Conservation (phyloP, 2,113 vertebrate species). For the Gallinago undulata region DNA sequence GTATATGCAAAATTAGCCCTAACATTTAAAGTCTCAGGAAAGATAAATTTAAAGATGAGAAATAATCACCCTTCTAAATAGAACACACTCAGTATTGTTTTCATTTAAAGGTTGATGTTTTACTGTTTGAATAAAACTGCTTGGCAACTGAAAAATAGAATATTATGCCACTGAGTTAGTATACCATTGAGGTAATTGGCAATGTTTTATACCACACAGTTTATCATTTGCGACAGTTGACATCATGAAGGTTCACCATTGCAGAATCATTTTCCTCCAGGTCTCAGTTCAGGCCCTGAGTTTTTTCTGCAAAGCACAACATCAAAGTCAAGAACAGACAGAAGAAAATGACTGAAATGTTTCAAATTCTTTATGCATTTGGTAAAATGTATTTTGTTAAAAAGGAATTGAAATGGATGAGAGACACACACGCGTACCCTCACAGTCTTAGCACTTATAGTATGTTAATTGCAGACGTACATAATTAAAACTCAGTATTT, state of each 20-base stretch:
- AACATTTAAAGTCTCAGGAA: not conserved
- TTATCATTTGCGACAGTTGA: not conserved
- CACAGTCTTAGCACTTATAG: not conserved
- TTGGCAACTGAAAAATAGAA: not conserved
- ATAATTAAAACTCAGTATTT: not conserved
- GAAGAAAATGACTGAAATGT: not conserved
- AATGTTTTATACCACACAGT: not conserved
- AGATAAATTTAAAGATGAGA: not conserved
- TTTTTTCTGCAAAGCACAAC: not conserved
- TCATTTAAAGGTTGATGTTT: not conserved
- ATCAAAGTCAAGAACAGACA: not conserved
- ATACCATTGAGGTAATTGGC: not conserved
- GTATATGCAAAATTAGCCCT: not conserved
- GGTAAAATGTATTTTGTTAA: not conserved
- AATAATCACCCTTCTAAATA: not conserved
- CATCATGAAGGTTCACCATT: not conserved
- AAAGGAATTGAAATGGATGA: not conserved
- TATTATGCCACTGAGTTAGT: not conserved
- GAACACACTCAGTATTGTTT: not conserved
- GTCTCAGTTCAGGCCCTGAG: not conserved
- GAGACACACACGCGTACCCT: fast-evolving
- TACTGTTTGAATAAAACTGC: not conserved
- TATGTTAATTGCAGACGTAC: not conserved
- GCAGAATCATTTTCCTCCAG: not conserved
- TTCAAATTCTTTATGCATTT: not conserved